phyloP scores from a whole-genome alignment of 2,888 invertebrate species.

The Aphidoletes aphidimyza region DNA sequence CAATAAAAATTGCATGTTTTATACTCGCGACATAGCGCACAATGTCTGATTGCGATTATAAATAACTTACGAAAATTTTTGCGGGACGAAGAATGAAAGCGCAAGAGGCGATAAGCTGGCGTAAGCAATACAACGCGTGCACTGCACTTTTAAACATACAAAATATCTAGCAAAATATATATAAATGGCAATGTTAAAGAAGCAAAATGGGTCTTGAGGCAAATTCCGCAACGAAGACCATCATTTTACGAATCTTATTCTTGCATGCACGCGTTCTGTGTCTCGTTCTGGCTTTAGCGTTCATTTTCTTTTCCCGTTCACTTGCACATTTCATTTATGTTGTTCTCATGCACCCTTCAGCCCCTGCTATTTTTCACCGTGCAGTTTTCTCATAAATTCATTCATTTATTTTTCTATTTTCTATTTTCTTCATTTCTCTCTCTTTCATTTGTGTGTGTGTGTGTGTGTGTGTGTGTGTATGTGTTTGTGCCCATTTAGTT shows the following conservation, averaged over 20 bases:
- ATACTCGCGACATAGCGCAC: background rate
- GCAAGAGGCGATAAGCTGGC: background rate
- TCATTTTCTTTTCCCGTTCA: too few species aligned
- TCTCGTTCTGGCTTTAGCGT: too few species aligned
- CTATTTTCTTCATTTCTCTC: background rate
- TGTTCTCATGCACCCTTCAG: too few species aligned
- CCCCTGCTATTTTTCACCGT: background rate
- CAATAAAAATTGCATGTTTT: constrained; percentile 25
- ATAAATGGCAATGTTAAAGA: background rate
- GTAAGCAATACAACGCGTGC: background rate
- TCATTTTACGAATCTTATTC: too few species aligned
- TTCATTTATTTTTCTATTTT: background rate
- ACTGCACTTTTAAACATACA: background rate
- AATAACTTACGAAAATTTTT: constrained; percentile 7
- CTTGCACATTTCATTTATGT: too few species aligned
- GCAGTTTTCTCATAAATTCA: background rate
- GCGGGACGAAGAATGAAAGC: background rate
- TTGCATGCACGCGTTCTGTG: too few species aligned
- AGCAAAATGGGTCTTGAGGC: background rate
- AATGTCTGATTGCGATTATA: background rate
- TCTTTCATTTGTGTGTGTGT: background rate
- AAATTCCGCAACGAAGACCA: background rate
- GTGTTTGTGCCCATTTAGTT: background rate
- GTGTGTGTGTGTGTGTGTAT: background rate
- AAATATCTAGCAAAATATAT: background rate